A percentile compares a stretch with the other conserved stretches of the same genome.
Conservation (phyloP, 2,888 invertebrate genomes). For the Eumacrocentrus americanus region DNA sequence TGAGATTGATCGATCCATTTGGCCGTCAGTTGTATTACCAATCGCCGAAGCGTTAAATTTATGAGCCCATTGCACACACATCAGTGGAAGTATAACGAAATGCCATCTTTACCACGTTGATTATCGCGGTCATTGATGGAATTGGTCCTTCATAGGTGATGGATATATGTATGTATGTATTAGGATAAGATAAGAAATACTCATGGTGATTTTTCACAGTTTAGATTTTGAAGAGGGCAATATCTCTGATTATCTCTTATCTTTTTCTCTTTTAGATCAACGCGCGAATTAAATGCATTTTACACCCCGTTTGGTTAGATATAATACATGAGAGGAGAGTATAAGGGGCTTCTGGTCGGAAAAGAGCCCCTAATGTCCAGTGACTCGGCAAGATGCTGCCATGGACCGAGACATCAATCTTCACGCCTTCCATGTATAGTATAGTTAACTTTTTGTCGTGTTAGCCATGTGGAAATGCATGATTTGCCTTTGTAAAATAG, state of each 20-base stretch:
- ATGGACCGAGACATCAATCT: slow-evolving; percentile 54
- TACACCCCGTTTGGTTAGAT: slow-evolving; percentile 52
- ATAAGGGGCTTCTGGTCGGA: slow-evolving; percentile 35
- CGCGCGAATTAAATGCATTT: slow-evolving; percentile 54
- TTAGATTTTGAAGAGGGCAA: not conserved
- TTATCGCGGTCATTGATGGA: not conserved
- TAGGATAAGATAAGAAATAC: not conserved
- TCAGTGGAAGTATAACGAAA: not conserved
- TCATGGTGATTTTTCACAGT: not conserved
- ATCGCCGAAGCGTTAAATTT: slow-evolving; percentile 40
- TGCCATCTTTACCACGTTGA: slow-evolving; percentile 3
- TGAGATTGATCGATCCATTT: slow-evolving; percentile 39
- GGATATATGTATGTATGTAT: not conserved
- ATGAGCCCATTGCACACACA: slow-evolving; percentile 26
- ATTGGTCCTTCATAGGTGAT: not conserved
- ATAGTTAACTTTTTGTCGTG: slow-evolving; percentile 44
- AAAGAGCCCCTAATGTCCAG: slow-evolving; percentile 51
- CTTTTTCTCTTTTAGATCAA: slow-evolving; percentile 25
- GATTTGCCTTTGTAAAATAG: not conserved
- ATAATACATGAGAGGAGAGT: slow-evolving; percentile 22
- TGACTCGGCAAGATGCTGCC: slow-evolving; percentile 53
- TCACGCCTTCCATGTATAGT: slow-evolving; percentile 49
- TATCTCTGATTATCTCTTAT: not conserved
- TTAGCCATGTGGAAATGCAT: not conserved
- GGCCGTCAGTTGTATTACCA: slow-evolving; percentile 34